Base-by-base conservation (phyloP, 1,140 invertebrate genomes). In the Trichomalopsis sarcophagae region DNA sequence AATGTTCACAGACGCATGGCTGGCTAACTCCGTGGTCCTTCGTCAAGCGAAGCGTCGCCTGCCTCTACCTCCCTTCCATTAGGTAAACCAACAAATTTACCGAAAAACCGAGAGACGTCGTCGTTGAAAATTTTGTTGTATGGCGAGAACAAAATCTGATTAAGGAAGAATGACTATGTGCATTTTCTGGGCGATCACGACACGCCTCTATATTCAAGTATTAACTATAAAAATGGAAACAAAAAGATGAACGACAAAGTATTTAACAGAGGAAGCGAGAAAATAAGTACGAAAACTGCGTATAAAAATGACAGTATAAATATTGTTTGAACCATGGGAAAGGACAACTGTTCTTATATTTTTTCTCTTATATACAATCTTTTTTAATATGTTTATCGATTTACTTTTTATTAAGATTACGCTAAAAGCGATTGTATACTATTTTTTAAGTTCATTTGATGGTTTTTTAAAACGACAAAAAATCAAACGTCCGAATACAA, bases 1-100 rank as follows among this genome's bases (percentile, higher is more conserved):
- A 91, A 92, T 93, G 93, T 93, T 93, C 93, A 93, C 93, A 93
- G 93, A 93, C 92, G 93, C 93, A 93, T 93, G 93, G 93, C 92
- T 93, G 93, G 92, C 93, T 91, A 93, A 93, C 92, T 93, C 93
- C 88, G 89, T 93, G 92, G 92, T 93, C 91, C 93, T 93, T 87
- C 93, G 92, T 91, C 93, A 92, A 93, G 92, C 92, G 90, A 93
- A 93, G 88, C 93, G 92, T 91, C 93, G 92, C 88, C 92, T 93
- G 92, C 92, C 93, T 92, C 92, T 92, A 92, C 92, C 92, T 91
- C 91, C 91, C 91, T 93, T 93, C 91, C 92, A 93, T 92, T 93
- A 93, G 90, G 90, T 92, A 93, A 82, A 82, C 47, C 85, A 82
- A 79, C 80, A 82, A 78, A 82, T 83, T 62, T 62, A 83, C 69